Base-by-base conservation (phyloP, 2,113 vertebrate species). In the Taurulus bubalis region DNA sequence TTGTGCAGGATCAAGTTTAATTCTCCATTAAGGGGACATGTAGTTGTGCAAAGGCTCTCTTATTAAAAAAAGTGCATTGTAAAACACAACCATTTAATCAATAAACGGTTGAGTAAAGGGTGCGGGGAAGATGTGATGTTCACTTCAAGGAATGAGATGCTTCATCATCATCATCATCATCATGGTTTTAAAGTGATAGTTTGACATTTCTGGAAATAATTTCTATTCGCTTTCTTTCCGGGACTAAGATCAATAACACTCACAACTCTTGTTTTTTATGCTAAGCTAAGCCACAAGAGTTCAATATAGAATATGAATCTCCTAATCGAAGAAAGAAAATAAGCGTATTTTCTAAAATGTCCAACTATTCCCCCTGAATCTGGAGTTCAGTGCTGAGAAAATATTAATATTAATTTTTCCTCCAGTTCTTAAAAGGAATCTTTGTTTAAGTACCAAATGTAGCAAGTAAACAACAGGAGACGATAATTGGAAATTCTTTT, bases 381-480 rank as follows among this genome's bases (percentile, higher is more conserved):
- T n/a, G 28, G 14, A 24, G 18, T 47, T 63, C 30, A 72, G 34
- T 32, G 26, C 12, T 24, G 40, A 65, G 30, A 28, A 65, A 11
- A 71, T 71, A 20, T 40, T 3, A n/a, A 26, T 26, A 16, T 38
- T n/a, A n/a, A n/a, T n/a, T n/a, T n/a, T n/a, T 32, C 30, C 30
- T 32, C 30, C 30, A 32, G 30, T 32, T 32, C 30, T 32, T 4
- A 32, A 49, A 24, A 22, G 20, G 32, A 14, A 51, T 64, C 8
- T 30, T 42, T 32, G 26, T 62, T 16, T 32, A 32, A n/a, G 6
- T 32, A 40, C 1, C 3, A 9, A 2, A 45, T 74, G 40, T 8
- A 34, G 28, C 51, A 30, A 20, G 55, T 56, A 63, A 75, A 69
- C 64, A 55, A 60, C 28, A 22, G 49, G 22, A 63, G 55, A 60